These are phyloP conservation scores for Matsumyia berberina DNA, from an alignment of 2,888 invertebrate genomes.

Conservation along the genomic window DNA sequence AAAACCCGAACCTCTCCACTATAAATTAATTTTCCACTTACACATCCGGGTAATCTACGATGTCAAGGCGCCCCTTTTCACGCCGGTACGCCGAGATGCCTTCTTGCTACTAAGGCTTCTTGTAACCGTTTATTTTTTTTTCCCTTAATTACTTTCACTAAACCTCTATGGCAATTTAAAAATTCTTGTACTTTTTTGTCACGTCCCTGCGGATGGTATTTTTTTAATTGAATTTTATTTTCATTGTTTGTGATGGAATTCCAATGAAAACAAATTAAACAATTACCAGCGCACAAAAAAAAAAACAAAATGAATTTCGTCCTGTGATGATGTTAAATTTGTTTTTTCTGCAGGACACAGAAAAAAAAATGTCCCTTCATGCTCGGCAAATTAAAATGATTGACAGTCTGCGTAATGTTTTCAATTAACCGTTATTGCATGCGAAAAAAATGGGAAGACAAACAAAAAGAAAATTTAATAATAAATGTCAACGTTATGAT, in stretches of 20 bases:
- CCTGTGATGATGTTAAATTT: constrained; percentile 10
- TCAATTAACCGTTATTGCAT: constrained; percentile 26
- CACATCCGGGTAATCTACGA: constrained; percentile 4
- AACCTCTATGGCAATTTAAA: neutral
- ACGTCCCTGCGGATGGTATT: constrained; percentile 3
- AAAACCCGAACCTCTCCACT: neutral
- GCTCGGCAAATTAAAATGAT: constrained; percentile 16
- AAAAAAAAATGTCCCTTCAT: constrained; percentile 5
- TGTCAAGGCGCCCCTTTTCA: constrained; percentile 10
- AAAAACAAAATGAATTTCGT: constrained; percentile 9
- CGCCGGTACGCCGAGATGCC: neutral
- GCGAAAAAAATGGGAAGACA: neutral
- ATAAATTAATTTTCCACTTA: constrained; percentile 13
- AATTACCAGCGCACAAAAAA: constrained; percentile 7
- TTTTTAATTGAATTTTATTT: constrained; percentile 37
- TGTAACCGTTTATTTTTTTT: neutral
- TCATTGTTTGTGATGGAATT: constrained; percentile 32
- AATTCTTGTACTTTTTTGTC: neutral
- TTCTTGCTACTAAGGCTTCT: neutral
- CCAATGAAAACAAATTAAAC: constrained; percentile 28
- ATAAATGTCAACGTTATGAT: neutral
- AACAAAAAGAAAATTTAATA: neutral
- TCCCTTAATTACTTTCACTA: neutral
- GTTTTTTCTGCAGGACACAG: constrained; percentile 2
- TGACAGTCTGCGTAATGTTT: constrained; percentile 27